Base-by-base conservation (phyloP, 2,888 invertebrate genomes). In the Seira sanloemensis region DNA sequence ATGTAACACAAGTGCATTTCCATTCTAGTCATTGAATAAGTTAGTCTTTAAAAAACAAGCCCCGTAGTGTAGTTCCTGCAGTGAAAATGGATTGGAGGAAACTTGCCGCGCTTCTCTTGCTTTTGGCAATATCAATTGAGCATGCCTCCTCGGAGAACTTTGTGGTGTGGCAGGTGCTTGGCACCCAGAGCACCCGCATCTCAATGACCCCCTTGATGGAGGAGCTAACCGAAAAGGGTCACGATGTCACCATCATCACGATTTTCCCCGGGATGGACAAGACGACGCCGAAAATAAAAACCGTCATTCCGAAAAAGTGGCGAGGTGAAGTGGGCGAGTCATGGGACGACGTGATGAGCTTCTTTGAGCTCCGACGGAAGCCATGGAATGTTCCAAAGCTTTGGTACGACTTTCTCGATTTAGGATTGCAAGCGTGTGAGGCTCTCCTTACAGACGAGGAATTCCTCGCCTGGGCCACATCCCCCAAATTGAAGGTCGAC, bases 11-110 rank as follows among this genome's bases (percentile, higher is more conserved):
- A n/a, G n/a, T n/a, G n/a, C n/a, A n/a, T n/a, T n/a, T n/a, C n/a
- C n/a, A n/a, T n/a, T n/a, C n/a, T n/a, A n/a, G n/a, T n/a, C n/a
- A n/a, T n/a, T n/a, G n/a, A n/a, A n/a, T n/a, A n/a, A n/a, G n/a
- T n/a, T n/a, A n/a, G n/a, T n/a, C n/a, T n/a, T n/a, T n/a, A n/a
- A n/a, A n/a, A n/a, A n/a, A n/a, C n/a, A n/a, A n/a, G n/a, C n/a
- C n/a, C n/a, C n/a, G n/a, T n/a, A n/a, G n/a, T n/a, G n/a, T n/a
- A n/a, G n/a, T n/a, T n/a, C n/a, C n/a, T n/a, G n/a, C n/a, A n/a
- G n/a, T n/a, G n/a, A n/a, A n/a, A n/a, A 4, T 74, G 16, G 50
- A 75, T 0, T 87, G 86, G 87, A 18, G 86, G 1, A 27, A 79
- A 0, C 62, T 9, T 2, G 66, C 74, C n/a, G 50, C 62, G 23